phyloP scores from a whole-genome alignment of 1,140 invertebrate genomes.

The Antheraea pernyi region DNA sequence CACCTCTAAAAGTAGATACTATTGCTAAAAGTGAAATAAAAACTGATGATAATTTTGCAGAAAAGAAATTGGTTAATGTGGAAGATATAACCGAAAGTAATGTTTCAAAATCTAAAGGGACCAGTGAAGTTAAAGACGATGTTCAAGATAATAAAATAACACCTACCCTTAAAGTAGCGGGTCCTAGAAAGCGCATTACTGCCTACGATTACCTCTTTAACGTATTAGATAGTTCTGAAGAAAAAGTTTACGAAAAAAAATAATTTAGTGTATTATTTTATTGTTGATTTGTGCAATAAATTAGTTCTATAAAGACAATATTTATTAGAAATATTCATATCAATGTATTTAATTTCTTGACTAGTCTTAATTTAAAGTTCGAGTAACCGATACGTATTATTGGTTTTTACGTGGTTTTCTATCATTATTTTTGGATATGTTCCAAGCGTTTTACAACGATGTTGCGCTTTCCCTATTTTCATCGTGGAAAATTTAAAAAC shows the following conservation, averaged over 20 bases:
- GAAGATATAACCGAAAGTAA: neutral
- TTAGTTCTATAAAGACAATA: neutral
- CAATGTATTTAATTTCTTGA: slow-evolving; percentile 7
- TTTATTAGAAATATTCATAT: too few relatives aligned
- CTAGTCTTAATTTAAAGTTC: slow-evolving; percentile 25
- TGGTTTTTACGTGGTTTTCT: slow-evolving; percentile 62
- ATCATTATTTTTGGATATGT: slow-evolving; percentile 64
- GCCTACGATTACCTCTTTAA: slow-evolving; percentile 44
- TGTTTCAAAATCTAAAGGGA: neutral
- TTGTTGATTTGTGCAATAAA: neutral
- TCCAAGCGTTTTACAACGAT: slow-evolving; percentile 72
- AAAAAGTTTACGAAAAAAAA: slow-evolving; percentile 38
- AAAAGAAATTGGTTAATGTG: neutral
- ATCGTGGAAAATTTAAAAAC: slow-evolving; percentile 76
- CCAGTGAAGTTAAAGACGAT: neutral
- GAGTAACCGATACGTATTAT: slow-evolving; percentile 42
- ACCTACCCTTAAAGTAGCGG: neutral
- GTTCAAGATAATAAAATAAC: neutral
- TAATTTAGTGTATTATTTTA: slow-evolving; percentile 15
- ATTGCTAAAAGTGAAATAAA: neutral
- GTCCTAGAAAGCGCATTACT: slow-evolving; percentile 27
- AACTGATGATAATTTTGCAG: neutral
- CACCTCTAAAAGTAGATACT: neutral
- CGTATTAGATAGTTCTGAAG: slow-evolving; percentile 26
- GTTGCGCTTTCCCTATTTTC: slow-evolving; percentile 77